Conservation (phyloP, 2,797 vertebrate genomes). For the Danio choprae region DNA sequence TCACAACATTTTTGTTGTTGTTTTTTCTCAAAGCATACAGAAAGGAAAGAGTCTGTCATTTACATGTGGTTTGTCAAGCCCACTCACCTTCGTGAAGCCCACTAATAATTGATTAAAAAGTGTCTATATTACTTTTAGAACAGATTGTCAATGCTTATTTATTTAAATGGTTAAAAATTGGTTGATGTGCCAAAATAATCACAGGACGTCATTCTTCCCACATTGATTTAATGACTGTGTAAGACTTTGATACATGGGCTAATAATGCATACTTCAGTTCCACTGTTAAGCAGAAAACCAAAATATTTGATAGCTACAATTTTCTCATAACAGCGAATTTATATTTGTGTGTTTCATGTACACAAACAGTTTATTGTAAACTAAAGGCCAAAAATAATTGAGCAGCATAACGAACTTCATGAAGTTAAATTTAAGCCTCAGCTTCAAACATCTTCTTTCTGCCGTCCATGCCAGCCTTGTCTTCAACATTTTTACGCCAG, state of each 20-base stretch:
- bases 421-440: constrained; percentile 79
- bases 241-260: constrained; percentile 25
- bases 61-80: too few species aligned
- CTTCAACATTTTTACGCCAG: constrained; percentile 98
- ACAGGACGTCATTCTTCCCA: constrained; percentile 7
- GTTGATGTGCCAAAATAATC: background rate
- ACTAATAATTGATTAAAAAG: too few species aligned
- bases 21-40: too few species aligned
- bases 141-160: too few species aligned
- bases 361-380: background rate
- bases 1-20: too few species aligned
- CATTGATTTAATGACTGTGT: constrained; percentile 15
- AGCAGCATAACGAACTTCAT: background rate
- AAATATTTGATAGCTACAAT: background rate
- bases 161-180: background rate
- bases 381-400: background rate
- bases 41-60: too few species aligned
- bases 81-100: too few species aligned
- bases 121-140: too few species aligned
- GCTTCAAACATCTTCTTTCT: constrained; percentile 98
- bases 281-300: background rate
- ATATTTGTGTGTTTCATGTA: background rate
- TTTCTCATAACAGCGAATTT: constrained; percentile 1
- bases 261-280: background rate
- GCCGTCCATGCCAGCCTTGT: constrained; percentile 96